Conservation (phyloP, 1,140 invertebrate genomes). For the Coenobita brevimanus region DNA sequence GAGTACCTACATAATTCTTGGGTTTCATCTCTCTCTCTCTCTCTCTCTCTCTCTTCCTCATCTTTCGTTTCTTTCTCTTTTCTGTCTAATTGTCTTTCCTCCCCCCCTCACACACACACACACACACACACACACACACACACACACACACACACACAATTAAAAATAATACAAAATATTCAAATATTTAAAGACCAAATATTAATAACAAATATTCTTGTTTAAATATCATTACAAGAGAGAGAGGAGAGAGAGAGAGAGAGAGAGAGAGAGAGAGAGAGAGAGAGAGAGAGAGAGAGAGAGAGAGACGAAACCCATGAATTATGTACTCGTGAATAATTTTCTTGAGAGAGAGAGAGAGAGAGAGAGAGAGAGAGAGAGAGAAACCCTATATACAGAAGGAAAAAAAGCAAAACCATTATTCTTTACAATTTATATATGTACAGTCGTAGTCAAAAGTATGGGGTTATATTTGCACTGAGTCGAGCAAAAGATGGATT, state of each 20-base stretch:
- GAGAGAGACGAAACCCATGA: background rate
- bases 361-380: background rate
- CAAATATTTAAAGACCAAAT: background rate
- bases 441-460: background rate
- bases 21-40: background rate
- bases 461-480: background rate
- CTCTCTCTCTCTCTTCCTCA: background rate
- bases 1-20: background rate
- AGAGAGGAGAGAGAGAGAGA: background rate
- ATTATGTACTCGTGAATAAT: background rate
- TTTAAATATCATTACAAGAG: background rate
- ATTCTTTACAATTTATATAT: background rate
- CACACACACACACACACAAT: too few relatives aligned
- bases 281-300: background rate
- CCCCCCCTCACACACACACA: too few relatives aligned
- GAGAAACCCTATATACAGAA: background rate
- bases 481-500: background rate
- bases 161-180: background rate
- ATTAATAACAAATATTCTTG: background rate
- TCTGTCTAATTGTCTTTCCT: too few relatives aligned
- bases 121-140: conserved; percentile 14
- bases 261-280: background rate
- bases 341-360: background rate
- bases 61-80: too few relatives aligned
- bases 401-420: background rate